A percentile compares a stretch with the other conserved stretches of the same genome.
phyloP scores from a whole-genome alignment of 2,888 invertebrate genomes.

The Thera obeliscata region DNA sequence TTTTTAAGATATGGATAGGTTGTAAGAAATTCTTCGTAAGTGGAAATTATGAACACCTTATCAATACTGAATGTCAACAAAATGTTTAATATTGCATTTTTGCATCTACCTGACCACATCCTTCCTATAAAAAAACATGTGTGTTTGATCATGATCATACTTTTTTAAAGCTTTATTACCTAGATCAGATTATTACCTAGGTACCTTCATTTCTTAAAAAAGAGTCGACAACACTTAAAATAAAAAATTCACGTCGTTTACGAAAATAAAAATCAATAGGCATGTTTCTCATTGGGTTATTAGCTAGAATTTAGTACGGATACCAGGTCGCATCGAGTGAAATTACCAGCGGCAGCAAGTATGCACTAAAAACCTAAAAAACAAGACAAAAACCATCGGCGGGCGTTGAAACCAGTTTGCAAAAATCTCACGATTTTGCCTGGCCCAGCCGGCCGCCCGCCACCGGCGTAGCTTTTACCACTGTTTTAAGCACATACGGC shows the following conservation, averaged over 20 bases:
- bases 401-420: constrained; percentile 67
- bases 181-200: too few species aligned
- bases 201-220: too few species aligned
- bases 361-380: constrained; percentile 53
- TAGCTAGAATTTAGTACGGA: not conserved
- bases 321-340: constrained; percentile 4
- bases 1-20: too few species aligned
- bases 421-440: constrained; percentile 73
- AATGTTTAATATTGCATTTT: too few species aligned
- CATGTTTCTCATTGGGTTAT: not conserved
- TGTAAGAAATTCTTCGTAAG: too few species aligned
- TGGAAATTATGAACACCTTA: too few species aligned
- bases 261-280: not conserved
- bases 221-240: too few species aligned
- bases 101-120: too few species aligned
- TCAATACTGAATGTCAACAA: too few species aligned
- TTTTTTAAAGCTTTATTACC: too few species aligned
- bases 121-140: too few species aligned
- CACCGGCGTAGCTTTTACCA: constrained; percentile 53
- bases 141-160: too few species aligned
- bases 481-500: constrained; percentile 38
- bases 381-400: constrained; percentile 47
- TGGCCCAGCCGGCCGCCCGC: constrained; percentile 52
- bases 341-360: constrained; percentile 19
- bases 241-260: not conserved